Percentiles rank a stretch among this genome's conserved stretches.
These are phyloP conservation scores for Cuniculus paca DNA, from an alignment of 2,797 vertebrate genomes.

Conservation along the genomic window DNA sequence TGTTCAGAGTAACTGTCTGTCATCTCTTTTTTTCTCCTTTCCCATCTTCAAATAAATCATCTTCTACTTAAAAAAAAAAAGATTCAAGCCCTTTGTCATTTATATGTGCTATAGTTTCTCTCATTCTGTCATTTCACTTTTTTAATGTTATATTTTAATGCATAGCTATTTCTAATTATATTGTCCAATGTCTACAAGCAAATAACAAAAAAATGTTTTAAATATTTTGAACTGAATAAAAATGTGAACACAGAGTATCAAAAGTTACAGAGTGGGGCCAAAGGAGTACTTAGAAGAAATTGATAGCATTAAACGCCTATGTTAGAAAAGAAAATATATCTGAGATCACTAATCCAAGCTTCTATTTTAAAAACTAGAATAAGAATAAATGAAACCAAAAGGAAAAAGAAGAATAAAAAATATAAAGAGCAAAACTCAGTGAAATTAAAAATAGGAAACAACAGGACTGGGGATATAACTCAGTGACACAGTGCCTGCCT, in stretches of 20 bases:
- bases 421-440: neutral
- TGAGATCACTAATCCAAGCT: neutral
- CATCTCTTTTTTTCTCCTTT: neutral
- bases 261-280: neutral
- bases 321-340: neutral
- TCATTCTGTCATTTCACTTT: slow-evolving; percentile 9
- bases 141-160: slow-evolving; percentile 30
- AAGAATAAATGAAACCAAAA: neutral
- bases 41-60: neutral
- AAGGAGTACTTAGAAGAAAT: neutral
- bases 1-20: neutral
- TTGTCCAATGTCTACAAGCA: neutral
- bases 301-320: neutral
- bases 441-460: neutral
- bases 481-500: too few relatives aligned
- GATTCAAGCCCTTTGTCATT: neutral
- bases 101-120: neutral
- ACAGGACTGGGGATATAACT: too few relatives aligned
- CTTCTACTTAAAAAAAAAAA: neutral
- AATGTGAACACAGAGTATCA: slow-evolving; percentile 11
- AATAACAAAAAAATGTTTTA: neutral
- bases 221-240: slow-evolving; percentile 45
- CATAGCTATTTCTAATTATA: neutral
- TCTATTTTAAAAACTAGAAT: neutral
- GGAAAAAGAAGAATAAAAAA: neutral